phyloP scores from a whole-genome alignment of 2,113 vertebrate genomes.

The Oxygymnocypris stewartii region DNA sequence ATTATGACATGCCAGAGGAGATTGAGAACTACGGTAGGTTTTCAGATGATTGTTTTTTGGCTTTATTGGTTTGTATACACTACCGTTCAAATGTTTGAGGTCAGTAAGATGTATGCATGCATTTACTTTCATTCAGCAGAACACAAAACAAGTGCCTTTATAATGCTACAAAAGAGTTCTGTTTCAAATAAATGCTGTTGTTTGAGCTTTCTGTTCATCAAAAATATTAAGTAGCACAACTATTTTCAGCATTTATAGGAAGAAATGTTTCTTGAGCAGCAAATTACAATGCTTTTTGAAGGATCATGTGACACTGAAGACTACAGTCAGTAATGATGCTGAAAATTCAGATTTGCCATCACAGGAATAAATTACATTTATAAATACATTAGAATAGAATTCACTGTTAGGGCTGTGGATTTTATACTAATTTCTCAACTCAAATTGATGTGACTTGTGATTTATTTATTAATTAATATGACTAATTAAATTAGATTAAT shows the following conservation, averaged over 20 bases:
- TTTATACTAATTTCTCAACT: not conserved
- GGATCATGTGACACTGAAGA: not conserved
- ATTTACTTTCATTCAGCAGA: not conserved
- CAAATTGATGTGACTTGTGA: not conserved
- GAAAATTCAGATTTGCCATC: not conserved
- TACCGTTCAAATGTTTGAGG: not conserved
- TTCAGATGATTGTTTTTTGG: not conserved
- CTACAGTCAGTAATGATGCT: not conserved
- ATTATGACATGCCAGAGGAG: conserved; percentile 98
- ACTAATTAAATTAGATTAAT: too few species aligned
- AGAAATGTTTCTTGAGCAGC: too few species aligned
- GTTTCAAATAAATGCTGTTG: not conserved
- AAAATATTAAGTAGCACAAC: not conserved
- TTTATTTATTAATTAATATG: too few species aligned
- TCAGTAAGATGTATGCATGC: not conserved
- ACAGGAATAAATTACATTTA: too few species aligned
- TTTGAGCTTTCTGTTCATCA: not conserved
- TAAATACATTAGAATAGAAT: not conserved
- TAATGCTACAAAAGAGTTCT: not conserved
- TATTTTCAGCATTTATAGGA: not conserved
- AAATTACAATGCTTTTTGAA: not conserved
- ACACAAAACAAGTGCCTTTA: not conserved
- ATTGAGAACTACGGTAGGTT: conserved; percentile 94
- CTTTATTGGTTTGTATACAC: not conserved
- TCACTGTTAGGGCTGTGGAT: not conserved